Percentiles rank a stretch among this genome's conserved stretches.
phyloP scores from a whole-genome alignment of 2,888 invertebrate species.

The Drosophila mayaguana region DNA sequence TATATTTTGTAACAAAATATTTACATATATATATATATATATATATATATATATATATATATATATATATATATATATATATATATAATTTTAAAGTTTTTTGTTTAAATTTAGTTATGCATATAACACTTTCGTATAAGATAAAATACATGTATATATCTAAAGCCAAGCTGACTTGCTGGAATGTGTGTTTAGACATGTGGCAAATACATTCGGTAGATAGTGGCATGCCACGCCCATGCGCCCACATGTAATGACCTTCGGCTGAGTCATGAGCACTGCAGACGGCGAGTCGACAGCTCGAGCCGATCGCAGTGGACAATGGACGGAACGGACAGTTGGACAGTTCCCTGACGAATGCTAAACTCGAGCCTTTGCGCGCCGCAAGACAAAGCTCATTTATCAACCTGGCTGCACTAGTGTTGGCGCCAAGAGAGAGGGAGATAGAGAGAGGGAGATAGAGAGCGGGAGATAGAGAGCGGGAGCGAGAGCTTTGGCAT shows the following conservation, averaged over 20 bases:
- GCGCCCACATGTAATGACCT: constrained; percentile 38
- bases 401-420: constrained; percentile 65
- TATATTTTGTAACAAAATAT: too few relatives aligned
- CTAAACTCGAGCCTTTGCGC: constrained; percentile 67
- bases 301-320: neutral
- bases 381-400: constrained; percentile 67
- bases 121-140: too few relatives aligned
- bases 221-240: constrained; percentile 29
- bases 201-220: neutral
- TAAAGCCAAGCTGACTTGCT: neutral
- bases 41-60: too few relatives aligned
- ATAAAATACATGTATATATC: neutral
- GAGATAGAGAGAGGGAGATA: neutral
- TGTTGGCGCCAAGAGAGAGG: constrained; percentile 34
- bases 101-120: too few relatives aligned
- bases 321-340: neutral
- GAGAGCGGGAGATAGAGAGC: neutral
- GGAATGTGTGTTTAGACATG: constrained; percentile 1
- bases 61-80: too few relatives aligned
- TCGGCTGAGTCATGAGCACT: constrained; percentile 47
- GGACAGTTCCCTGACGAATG: constrained; percentile 34
- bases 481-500: constrained; percentile 48
- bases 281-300: constrained; percentile 66
- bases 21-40: too few relatives aligned
- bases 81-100: too few relatives aligned